Conservation (phyloP, 2,888 invertebrate species). For the Caenorhabditis becei region DNA sequence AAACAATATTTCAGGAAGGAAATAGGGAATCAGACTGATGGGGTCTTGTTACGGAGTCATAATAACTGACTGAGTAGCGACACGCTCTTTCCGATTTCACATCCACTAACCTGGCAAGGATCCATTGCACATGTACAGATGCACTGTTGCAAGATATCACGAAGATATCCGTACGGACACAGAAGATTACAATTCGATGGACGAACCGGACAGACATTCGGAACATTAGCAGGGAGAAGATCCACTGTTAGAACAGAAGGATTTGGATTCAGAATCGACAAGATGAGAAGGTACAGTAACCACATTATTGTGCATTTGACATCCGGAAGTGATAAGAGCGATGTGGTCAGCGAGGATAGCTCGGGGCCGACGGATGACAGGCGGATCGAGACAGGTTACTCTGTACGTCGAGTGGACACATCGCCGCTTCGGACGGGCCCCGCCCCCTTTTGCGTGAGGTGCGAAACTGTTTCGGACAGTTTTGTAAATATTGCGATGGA, state of each 20-base stretch:
- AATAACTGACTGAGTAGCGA: too few relatives aligned
- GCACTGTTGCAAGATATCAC: slow-evolving; percentile 51
- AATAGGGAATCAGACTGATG: slow-evolving; percentile 4
- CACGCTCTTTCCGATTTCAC: too few relatives aligned
- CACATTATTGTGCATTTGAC: slow-evolving; percentile 55
- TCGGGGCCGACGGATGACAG: slow-evolving; percentile 31
- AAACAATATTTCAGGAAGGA: not conserved
- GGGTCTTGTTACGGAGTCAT: too few relatives aligned
- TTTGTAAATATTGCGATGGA: slow-evolving; percentile 48
- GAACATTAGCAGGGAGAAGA: slow-evolving; percentile 38
- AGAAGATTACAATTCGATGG: slow-evolving; percentile 68
- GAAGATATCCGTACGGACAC: slow-evolving; percentile 72
- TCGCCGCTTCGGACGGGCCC: slow-evolving; percentile 31
- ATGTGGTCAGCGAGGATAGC: slow-evolving; percentile 14
- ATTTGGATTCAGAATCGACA: slow-evolving; percentile 26
- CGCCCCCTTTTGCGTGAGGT: slow-evolving; percentile 55
- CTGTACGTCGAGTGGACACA: slow-evolving; percentile 51
- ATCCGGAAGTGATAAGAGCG: slow-evolving; percentile 54
- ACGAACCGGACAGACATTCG: slow-evolving; percentile 60
- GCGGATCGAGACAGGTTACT: slow-evolving; percentile 58
- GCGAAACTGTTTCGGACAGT: slow-evolving; percentile 57
- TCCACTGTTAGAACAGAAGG: slow-evolving; percentile 5
- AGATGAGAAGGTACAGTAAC: slow-evolving; percentile 43
- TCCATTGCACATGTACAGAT: slow-evolving; percentile 72
- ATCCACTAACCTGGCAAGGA: slow-evolving; percentile 75